These are phyloP conservation scores for Enoplosus armatus DNA, from an alignment of 2,797 vertebrate genomes.

Conservation along the genomic window DNA sequence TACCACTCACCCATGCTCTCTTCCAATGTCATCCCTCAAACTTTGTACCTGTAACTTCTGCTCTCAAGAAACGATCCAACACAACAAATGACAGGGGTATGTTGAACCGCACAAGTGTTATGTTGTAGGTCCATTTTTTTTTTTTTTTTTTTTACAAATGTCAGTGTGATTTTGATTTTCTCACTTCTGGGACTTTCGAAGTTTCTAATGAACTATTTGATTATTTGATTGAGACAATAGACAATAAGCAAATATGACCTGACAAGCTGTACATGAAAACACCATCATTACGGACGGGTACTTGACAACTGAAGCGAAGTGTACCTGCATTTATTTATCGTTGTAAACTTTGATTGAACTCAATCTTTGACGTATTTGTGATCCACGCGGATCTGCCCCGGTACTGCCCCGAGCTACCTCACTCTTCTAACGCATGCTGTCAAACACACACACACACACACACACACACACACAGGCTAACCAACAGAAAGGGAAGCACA, in stretches of 20 bases:
- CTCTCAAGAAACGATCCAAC: no score
- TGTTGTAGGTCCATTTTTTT: no score
- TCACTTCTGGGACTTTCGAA: no score
- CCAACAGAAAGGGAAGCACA: neutral
- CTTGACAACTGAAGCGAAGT: neutral
- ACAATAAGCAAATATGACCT: neutral
- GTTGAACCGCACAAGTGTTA: no score
- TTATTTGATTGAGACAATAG: neutral
- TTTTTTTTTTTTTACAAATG: no score
- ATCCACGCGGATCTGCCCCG: neutral
- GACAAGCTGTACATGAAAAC: neutral
- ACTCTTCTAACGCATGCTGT: neutral
- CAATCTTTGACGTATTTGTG: slow-evolving; percentile 7
- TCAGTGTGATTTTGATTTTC: no score
- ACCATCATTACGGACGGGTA: neutral
- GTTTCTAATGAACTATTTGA: neutral
- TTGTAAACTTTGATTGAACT: slow-evolving; percentile 19
- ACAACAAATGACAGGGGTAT: no score
- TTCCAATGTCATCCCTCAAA: no score
- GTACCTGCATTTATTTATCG: slow-evolving; percentile 9
- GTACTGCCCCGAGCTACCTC: neutral
- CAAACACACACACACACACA: slow-evolving; percentile 16
- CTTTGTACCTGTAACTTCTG: no score
- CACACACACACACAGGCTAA: neutral
- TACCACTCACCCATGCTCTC: no score